phyloP scores from a whole-genome alignment of 2,888 invertebrate genomes.

The Leptopilina drosophilae region DNA sequence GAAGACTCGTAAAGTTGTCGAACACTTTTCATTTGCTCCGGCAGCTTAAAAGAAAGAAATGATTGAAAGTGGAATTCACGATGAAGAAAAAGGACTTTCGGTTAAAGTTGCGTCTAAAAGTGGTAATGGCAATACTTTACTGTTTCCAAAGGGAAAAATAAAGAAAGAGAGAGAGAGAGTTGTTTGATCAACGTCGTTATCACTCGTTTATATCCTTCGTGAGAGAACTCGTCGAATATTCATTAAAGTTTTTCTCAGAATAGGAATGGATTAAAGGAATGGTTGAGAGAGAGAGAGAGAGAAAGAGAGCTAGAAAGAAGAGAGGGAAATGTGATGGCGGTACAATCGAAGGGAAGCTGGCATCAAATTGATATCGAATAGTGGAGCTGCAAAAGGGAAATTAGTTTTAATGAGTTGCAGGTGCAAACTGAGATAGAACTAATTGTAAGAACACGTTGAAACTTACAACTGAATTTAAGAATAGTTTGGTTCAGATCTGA shows the following conservation, averaged over 20 bases:
- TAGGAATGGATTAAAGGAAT: slow-evolving; percentile 16
- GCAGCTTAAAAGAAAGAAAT: slow-evolving; percentile 6
- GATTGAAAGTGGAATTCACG: background rate
- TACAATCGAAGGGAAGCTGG: slow-evolving; percentile 17
- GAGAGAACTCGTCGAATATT: slow-evolving; percentile 27
- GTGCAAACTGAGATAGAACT: slow-evolving; percentile 15
- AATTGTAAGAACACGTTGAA: slow-evolving; percentile 22
- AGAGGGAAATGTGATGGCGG: too few relatives aligned
- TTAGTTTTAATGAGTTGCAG: slow-evolving; percentile 28
- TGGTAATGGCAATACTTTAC: slow-evolving; percentile 1
- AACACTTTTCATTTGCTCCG: slow-evolving; percentile 2
- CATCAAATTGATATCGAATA: slow-evolving; percentile 17
- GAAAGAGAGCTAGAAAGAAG: too few relatives aligned
- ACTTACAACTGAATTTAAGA: slow-evolving; percentile 7
- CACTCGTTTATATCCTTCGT: slow-evolving; percentile 18
- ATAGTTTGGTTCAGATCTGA: background rate
- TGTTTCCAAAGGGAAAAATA: background rate
- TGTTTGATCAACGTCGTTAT: slow-evolving; percentile 27
- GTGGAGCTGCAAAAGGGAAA: slow-evolving; percentile 7
- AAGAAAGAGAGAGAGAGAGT: background rate
- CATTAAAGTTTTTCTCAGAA: slow-evolving; percentile 37
- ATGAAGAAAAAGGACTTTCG: background rate
- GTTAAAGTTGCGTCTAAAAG: background rate
- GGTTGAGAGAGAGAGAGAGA: background rate
- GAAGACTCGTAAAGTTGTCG: background rate